phyloP scores from a whole-genome alignment of 2,113 vertebrate genomes.

The Danio rerio region DNA sequence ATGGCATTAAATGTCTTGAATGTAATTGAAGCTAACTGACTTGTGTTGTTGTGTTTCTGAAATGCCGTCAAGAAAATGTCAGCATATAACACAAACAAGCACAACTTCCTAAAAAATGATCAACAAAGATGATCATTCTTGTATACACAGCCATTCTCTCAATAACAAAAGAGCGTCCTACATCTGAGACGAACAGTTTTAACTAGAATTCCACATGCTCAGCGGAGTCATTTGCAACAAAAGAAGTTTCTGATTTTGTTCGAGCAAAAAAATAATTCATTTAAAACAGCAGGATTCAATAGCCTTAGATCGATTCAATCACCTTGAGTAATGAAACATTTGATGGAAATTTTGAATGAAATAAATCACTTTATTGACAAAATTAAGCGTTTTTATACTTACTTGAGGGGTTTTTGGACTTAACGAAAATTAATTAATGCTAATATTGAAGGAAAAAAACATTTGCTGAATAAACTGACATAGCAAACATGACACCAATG shows the following conservation, averaged over 20 bases:
- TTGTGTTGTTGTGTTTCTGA: neutral
- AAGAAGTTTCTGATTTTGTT: conserved; percentile 13
- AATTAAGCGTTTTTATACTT: no score
- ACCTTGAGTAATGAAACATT: no score
- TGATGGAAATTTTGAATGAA: no score
- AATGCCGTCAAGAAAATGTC: neutral
- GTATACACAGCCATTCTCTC: conserved; percentile 21
- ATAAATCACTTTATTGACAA: no score
- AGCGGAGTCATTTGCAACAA: conserved; percentile 30
- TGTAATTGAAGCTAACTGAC: neutral
- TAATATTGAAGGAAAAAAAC: no score
- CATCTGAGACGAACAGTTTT: conserved; percentile 42
- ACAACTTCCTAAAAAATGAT: neutral
- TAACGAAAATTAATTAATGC: no score
- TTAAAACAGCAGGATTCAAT: conserved; percentile 3
- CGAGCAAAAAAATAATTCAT: conserved; percentile 8
- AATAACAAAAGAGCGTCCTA: neutral
- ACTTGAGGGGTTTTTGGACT: no score
- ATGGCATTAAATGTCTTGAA: neutral
- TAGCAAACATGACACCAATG: no score
- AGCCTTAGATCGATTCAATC: neutral
- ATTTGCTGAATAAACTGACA: no score
- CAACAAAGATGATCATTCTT: conserved; percentile 16
- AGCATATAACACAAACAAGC: conserved; percentile 19
- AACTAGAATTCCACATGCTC: conserved; percentile 34